Conservation (phyloP, 2,113 vertebrate genomes). For the Chlorodrepanis virens region DNA sequence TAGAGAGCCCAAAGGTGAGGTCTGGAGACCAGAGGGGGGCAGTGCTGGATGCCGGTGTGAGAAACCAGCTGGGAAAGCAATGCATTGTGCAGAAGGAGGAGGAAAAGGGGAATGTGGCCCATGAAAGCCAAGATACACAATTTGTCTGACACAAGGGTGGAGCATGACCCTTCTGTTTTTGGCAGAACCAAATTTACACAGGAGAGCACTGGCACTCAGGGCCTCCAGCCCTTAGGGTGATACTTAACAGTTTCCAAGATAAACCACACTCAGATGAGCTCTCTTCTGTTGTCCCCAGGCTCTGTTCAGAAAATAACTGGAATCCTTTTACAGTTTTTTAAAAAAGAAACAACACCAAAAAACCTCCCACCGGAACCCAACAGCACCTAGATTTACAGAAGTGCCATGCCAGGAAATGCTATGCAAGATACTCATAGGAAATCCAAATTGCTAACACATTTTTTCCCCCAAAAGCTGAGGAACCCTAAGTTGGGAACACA, state of each 20-base stretch:
- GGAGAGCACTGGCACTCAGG: neutral
- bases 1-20: accelerated
- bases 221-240: neutral
- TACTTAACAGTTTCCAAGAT: neutral
- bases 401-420: neutral
- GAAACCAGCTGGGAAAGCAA: neutral
- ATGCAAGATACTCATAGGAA: neutral
- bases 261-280: neutral
- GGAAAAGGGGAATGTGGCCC: neutral
- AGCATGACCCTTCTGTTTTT: neutral
- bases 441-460: neutral
- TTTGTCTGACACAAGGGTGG: neutral
- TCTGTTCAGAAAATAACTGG: neutral
- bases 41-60: accelerated
- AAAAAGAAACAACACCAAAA: neutral
- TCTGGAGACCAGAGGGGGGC: neutral
- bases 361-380: neutral
- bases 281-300: neutral
- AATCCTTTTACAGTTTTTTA: neutral
- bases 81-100: neutral
- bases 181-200: accelerated
- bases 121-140: neutral
- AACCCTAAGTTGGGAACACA: neutral
- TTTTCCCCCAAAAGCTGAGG: neutral
- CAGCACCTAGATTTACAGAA: neutral